A percentile compares a stretch with the other conserved stretches of the same genome.
These are phyloP conservation scores for Ptiloglossa arizonensis DNA, from an alignment of 1,140 invertebrate species.

Conservation along the genomic window DNA sequence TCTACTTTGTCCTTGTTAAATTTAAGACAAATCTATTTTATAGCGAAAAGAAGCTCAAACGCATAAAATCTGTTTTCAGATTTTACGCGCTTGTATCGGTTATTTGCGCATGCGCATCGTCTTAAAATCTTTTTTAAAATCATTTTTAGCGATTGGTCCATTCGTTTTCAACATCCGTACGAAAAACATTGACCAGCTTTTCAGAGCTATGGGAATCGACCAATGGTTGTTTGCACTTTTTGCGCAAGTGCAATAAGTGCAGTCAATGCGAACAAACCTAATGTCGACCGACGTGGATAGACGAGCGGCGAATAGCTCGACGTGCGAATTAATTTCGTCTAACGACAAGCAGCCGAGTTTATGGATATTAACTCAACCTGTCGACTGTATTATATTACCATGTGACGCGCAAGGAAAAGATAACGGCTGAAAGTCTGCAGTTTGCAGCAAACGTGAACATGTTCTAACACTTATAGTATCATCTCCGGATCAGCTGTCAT, in stretches of 20 bases:
- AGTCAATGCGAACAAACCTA: constrained; percentile 45
- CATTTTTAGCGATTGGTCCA: neutral
- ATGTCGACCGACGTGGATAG: constrained; percentile 45
- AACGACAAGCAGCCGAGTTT: neutral
- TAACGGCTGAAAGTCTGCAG: constrained; percentile 28
- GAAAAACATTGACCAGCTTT: constrained; percentile 8
- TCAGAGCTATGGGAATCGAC: constrained; percentile 8
- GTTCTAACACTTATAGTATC: constrained; percentile 31
- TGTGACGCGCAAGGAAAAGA: constrained; percentile 34
- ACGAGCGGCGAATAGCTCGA: constrained; percentile 36
- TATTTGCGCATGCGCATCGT: no score
- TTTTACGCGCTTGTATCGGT: neutral
- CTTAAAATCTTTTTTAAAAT: neutral
- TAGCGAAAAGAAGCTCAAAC: no score
- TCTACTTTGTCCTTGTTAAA: no score
- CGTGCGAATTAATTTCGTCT: constrained; percentile 19
- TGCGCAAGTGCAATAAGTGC: constrained; percentile 25
- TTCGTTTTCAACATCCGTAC: neutral
- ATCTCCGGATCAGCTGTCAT: constrained; percentile 63
- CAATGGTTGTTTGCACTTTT: constrained; percentile 29
- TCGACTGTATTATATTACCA: constrained; percentile 5
- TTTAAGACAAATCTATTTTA: no score
- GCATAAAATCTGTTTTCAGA: neutral
- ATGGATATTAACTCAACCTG: constrained; percentile 7
- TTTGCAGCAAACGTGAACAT: constrained; percentile 30